A percentile compares a stretch with the other conserved stretches of the same genome.
Conservation (phyloP, 2,888 invertebrate species). For the Merodon equestris region DNA sequence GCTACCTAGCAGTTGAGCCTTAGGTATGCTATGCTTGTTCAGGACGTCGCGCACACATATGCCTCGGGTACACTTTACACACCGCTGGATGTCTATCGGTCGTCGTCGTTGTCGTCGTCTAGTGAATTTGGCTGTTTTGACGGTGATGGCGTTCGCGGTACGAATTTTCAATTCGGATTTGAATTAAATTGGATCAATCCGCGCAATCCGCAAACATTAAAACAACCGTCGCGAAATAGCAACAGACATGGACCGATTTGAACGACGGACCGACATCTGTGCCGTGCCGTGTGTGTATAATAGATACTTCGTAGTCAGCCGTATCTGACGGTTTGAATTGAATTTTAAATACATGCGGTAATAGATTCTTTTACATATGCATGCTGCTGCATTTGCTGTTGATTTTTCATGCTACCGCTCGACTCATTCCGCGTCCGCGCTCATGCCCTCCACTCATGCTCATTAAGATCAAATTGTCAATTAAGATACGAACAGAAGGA, state of each 20-base stretch:
- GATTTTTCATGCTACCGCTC: constrained; percentile 1
- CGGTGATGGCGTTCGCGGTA: constrained; percentile 61
- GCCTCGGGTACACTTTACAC: constrained; percentile 34
- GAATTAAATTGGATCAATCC: constrained; percentile 68
- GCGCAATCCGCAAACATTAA: constrained; percentile 36
- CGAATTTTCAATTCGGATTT: constrained; percentile 64
- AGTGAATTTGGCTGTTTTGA: constrained; percentile 63
- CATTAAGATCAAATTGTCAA: constrained; percentile 69
- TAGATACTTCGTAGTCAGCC: background rate
- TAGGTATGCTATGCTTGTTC: no score
- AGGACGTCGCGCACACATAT: constrained; percentile 25
- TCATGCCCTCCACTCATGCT: constrained; percentile 61
- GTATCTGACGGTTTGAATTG: constrained; percentile 27
- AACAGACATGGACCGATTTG: background rate
- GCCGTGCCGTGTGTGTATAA: constrained; percentile 15
- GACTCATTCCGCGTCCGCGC: constrained; percentile 41
- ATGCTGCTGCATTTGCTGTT: constrained; percentile 10
- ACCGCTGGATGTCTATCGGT: background rate
- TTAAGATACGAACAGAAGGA: constrained; percentile 54
- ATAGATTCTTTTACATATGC: constrained; percentile 59
- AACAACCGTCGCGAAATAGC: background rate
- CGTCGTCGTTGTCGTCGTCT: constrained; percentile 50
- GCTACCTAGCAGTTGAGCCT: no score
- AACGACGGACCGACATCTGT: constrained; percentile 18
- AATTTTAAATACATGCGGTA: constrained; percentile 66